phyloP scores from a whole-genome alignment of 2,888 invertebrate species.

The Thelaira solivaga region DNA sequence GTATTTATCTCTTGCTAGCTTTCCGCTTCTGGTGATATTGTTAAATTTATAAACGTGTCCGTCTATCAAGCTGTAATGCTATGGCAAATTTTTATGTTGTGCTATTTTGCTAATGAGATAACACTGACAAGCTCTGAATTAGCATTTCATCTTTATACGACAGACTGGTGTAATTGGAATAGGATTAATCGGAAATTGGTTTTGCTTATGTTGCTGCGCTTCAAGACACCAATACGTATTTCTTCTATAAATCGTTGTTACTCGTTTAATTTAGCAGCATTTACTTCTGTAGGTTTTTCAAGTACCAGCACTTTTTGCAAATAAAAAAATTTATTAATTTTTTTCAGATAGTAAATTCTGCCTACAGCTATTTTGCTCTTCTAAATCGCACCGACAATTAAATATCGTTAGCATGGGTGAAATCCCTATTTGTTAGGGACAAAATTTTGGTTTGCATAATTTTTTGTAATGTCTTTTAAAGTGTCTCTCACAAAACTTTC shows the following conservation, averaged over 20 bases:
- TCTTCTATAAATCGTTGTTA: conserved; percentile 68
- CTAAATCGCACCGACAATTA: conserved; percentile 69
- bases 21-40: conserved; percentile 59
- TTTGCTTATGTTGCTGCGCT: conserved; percentile 65
- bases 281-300: conserved; percentile 68
- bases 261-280: conserved; percentile 68
- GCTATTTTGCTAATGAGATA: conserved; percentile 69
- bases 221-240: conserved; percentile 65
- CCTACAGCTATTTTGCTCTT: conserved; percentile 71
- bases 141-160: conserved; percentile 57
- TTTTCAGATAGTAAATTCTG: conserved; percentile 70
- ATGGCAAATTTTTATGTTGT: conserved; percentile 69
- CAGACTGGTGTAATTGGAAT: conserved; percentile 67
- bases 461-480: too few relatives aligned
- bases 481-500: too few relatives aligned
- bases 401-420: neutral
- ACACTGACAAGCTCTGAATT: conserved; percentile 57
- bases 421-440: too few relatives aligned
- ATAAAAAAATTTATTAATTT: neutral
- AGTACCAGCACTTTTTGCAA: neutral
- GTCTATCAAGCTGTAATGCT: conserved; percentile 70
- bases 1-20: conserved; percentile 18
- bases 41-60: conserved; percentile 64
- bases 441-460: too few relatives aligned
- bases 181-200: conserved; percentile 64